Evolutionary conservation across 1,140 invertebrate genomes (phyloP).

Genomic region (Caenorhabditis tropicalis): DNA sequence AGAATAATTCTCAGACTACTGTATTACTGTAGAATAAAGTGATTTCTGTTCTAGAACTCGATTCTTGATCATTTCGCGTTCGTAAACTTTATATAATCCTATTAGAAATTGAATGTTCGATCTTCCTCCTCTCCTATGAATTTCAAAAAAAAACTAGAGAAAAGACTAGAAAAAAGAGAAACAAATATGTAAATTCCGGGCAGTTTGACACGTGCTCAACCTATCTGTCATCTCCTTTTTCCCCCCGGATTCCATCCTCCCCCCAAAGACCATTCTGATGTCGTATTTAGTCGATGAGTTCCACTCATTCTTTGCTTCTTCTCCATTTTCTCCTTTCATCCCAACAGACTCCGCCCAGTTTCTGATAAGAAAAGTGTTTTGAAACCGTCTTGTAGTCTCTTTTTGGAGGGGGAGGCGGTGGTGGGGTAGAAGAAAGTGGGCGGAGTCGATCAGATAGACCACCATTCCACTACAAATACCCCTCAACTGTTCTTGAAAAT

Average conservation of each 20-base stretch:
- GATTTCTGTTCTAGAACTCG: not conserved
- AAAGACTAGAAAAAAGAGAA: not conserved
- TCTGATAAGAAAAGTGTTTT: not conserved
- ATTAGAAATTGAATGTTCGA: conserved; percentile 10
- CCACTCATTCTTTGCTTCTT: conserved; percentile 30
- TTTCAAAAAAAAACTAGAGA: not conserved
- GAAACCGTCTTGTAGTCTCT: not conserved
- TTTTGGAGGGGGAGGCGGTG: not conserved
- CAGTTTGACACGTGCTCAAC: not conserved
- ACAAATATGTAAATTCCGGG: not conserved
- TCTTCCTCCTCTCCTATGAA: not conserved
- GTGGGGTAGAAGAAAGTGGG: not conserved
- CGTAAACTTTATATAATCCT: not conserved
- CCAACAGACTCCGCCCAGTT: not conserved
- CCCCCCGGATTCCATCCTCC: too few relatives aligned
- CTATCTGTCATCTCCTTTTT: not conserved
- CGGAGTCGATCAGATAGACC: conserved; percentile 33
- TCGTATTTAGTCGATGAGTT: conserved; percentile 34
- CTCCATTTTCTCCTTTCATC: not conserved
- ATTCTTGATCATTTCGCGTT: not conserved
- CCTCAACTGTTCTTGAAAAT: not conserved
- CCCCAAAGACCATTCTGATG: not conserved
- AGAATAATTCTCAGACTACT: too few relatives aligned
- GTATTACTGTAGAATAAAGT: too few relatives aligned
- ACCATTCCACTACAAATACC: not conserved